Evolutionary conservation across 2,888 invertebrate species (phyloP).

Genomic region (Leptura quadrifasciata): DNA sequence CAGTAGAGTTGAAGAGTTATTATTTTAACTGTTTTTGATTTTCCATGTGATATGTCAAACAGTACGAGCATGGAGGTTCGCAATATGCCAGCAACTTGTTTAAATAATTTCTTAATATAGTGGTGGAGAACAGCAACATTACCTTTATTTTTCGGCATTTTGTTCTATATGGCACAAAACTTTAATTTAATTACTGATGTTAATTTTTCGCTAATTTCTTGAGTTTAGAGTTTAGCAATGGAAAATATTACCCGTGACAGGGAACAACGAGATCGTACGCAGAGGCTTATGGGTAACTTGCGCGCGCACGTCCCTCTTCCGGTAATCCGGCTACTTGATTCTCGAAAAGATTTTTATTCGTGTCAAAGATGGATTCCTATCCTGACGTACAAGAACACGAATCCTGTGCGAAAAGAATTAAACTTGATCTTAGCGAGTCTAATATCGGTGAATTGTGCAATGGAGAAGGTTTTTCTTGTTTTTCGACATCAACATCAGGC

Average conservation of each 20-base stretch:
- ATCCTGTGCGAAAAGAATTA: constrained; percentile 72
- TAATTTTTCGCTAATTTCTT: constrained; percentile 53
- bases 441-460: constrained; percentile 70
- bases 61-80: constrained; percentile 39
- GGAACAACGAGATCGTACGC: constrained; percentile 49
- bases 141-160: constrained; percentile 80
- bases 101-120: background rate
- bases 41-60: constrained; percentile 50
- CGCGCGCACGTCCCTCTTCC: constrained; percentile 64
- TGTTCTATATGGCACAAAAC: constrained; percentile 55
- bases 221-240: constrained; percentile 36
- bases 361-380: constrained; percentile 74
- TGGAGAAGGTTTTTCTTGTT: constrained; percentile 68
- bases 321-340: constrained; percentile 62
- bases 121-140: constrained; percentile 54
- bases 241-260: constrained; percentile 55
- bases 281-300: constrained; percentile 61
- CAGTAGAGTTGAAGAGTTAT: background rate
- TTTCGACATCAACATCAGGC: constrained; percentile 67
- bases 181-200: constrained; percentile 49
- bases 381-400: constrained; percentile 72
- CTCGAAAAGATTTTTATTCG: constrained; percentile 68
- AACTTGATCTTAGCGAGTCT: constrained; percentile 69
- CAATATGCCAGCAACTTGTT: constrained; percentile 52
- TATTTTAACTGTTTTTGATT: constrained; percentile 19